These are phyloP conservation scores for Saccopteryx bilineata DNA, from an alignment of 2,113 vertebrate species.

Conservation along the genomic window DNA sequence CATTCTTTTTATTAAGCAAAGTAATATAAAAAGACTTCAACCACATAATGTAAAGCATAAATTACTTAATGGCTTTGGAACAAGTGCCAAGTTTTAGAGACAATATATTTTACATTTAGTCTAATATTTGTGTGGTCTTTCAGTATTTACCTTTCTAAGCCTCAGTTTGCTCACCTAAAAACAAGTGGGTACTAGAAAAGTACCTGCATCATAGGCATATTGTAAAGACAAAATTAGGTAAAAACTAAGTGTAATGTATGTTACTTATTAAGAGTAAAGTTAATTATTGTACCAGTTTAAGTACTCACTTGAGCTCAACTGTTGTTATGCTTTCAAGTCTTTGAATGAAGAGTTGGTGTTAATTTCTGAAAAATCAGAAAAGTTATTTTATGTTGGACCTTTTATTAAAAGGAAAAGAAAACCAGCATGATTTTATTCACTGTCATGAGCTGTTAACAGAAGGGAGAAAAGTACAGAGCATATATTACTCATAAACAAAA, in stretches of 20 bases:
- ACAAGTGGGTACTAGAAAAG: neutral
- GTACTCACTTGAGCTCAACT: neutral
- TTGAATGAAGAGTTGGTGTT: neutral
- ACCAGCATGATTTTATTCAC: slow-evolving; percentile 21
- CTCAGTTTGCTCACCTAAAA: neutral
- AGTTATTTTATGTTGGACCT: neutral
- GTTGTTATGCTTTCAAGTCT: slow-evolving; percentile 21
- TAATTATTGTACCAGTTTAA: slow-evolving; percentile 29
- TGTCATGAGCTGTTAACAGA: slow-evolving; percentile 49
- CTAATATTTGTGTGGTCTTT: neutral
- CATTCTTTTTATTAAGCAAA: neutral
- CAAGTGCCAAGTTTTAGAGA: slow-evolving; percentile 13
- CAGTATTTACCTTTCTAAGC: neutral
- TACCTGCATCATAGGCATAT: neutral
- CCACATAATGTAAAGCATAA: neutral
- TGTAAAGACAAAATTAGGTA: neutral
- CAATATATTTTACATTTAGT: slow-evolving; percentile 26
- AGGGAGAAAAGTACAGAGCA: slow-evolving; percentile 47
- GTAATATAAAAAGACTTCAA: neutral
- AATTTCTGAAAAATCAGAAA: slow-evolving; percentile 54
- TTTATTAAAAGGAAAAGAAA: slow-evolving; percentile 47
- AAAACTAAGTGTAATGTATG: neutral
- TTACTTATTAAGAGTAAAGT: neutral
- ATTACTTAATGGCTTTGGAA: neutral
- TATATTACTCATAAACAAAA: slow-evolving; percentile 62